Evolutionary conservation across 2,797 vertebrate genomes (phyloP).

Genomic region (Telmatherina bonti): DNA sequence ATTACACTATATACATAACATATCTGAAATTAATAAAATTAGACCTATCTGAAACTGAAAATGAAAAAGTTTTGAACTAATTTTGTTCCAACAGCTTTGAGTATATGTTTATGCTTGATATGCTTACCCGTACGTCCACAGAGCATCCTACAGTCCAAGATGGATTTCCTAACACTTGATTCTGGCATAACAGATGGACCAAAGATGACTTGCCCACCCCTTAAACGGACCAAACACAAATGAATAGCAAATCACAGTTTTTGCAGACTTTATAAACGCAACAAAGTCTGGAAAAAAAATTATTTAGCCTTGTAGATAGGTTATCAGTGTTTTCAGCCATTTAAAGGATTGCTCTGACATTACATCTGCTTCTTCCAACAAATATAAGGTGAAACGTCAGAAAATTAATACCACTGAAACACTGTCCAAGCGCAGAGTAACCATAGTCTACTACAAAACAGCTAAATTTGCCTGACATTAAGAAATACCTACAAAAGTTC

Average conservation of each 20-base stretch:
- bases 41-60: no score
- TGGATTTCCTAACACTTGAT: conserved; percentile 95
- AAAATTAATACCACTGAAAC: not conserved
- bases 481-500: not conserved
- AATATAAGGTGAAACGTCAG: not conserved
- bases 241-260: not conserved
- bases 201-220: conserved; percentile 97
- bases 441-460: not conserved
- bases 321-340: not conserved
- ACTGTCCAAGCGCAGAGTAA: not conserved
- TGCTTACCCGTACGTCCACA: conserved; percentile 94
- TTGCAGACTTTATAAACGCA: not conserved
- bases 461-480: not conserved
- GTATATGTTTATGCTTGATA: not conserved
- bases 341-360: no score
- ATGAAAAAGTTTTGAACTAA: no score
- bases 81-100: not conserved
- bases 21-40: no score
- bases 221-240: conserved; percentile 60
- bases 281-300: not conserved
- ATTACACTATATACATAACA: no score
- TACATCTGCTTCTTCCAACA: not conserved
- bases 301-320: not conserved
- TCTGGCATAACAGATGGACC: conserved; percentile 95
- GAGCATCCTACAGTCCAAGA: conserved; percentile 99